Percentiles rank a stretch among this genome's conserved stretches.
Conservation (phyloP, 2,888 invertebrate species). For the Rotaria magnacalcarata region DNA sequence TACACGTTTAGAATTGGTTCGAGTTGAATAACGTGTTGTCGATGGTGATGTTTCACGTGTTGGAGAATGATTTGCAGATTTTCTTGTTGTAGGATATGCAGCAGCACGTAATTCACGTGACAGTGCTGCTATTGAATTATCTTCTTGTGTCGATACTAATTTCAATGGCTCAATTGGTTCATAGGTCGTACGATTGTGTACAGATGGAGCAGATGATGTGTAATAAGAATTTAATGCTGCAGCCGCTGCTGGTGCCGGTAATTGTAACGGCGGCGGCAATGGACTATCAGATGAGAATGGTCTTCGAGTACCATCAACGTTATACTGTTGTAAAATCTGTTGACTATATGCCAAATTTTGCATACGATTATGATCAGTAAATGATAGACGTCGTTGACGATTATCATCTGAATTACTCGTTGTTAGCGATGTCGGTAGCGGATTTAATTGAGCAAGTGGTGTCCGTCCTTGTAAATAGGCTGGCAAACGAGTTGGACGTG, state of each 20-base stretch:
- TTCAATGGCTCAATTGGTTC: constrained; percentile 30
- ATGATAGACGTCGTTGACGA: constrained; percentile 26
- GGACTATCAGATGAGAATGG: constrained; percentile 26
- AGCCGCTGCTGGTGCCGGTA: neutral
- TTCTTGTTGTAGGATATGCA: constrained; percentile 5
- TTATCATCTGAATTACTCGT: neutral
- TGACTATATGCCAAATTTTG: neutral
- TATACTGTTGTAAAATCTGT: neutral
- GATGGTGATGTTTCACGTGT: constrained; percentile 4
- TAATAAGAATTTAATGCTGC: neutral
- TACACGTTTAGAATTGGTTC: neutral
- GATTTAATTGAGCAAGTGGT: constrained; percentile 19
- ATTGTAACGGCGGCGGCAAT: neutral
- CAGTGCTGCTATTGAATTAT: constrained; percentile 11
- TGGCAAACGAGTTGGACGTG: neutral
- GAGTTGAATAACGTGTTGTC: constrained; percentile 26
- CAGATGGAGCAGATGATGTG: constrained; percentile 14
- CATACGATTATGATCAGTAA: neutral
- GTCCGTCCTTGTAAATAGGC: neutral
- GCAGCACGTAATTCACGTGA: constrained; percentile 34
- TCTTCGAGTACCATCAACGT: constrained; percentile 15
- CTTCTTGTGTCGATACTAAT: neutral
- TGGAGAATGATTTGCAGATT: neutral
- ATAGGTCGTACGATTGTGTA: constrained; percentile 8
- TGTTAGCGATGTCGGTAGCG: neutral